Evolutionary conservation across 2,797 vertebrate genomes (phyloP).

Genomic region (Lerista edwardsae): DNA sequence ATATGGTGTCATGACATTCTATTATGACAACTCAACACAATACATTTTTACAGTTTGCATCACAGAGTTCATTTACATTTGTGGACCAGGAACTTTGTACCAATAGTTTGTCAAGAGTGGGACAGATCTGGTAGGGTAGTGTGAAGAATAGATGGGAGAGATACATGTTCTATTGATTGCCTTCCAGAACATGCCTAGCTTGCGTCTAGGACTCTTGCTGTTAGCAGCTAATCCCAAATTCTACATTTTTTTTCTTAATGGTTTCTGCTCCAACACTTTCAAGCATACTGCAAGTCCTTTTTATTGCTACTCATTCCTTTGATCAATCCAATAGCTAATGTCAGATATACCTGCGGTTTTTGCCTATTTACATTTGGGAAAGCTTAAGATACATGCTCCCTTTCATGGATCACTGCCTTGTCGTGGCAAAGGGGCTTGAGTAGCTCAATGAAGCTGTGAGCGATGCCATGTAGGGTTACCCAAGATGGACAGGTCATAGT

Average conservation of each 20-base stretch:
- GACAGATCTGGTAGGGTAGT: background rate
- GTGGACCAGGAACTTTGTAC: background rate
- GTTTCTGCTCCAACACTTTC: background rate
- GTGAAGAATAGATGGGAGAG: constrained; percentile 16
- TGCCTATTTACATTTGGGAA: background rate
- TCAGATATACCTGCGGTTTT: background rate
- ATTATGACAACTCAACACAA: constrained; percentile 16
- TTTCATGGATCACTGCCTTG: no score
- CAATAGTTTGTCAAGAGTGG: background rate
- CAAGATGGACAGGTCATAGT: no score
- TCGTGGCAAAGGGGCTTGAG: no score
- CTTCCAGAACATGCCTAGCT: background rate
- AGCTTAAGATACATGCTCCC: no score
- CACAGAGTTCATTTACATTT: constrained; percentile 4
- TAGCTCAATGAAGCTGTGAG: no score
- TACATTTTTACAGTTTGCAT: constrained; percentile 4
- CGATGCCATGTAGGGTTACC: no score
- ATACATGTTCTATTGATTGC: background rate
- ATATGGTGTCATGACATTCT: constrained; percentile 34
- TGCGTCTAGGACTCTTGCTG: background rate
- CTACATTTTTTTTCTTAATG: background rate
- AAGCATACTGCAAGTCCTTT: background rate
- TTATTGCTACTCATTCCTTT: background rate
- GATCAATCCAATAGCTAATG: background rate
- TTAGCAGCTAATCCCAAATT: no score